Conservation (phyloP, 2,888 invertebrate genomes). For the Lysandra bellargus region DNA sequence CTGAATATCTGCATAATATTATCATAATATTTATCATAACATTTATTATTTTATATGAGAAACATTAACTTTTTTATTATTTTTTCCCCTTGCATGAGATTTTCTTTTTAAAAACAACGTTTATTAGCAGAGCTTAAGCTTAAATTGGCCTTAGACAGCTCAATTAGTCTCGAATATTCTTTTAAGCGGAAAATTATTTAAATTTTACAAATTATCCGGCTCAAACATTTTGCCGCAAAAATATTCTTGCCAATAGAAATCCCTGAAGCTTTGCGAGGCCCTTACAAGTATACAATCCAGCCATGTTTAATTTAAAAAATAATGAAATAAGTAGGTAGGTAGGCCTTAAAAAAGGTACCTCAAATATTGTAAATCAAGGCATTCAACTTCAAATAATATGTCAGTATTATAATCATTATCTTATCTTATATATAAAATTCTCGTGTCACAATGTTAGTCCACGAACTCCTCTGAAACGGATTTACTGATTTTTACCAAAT, state of each 20-base stretch:
- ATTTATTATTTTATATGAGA: background rate
- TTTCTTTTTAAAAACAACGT: background rate
- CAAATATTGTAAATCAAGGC: no score
- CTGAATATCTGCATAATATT: no score
- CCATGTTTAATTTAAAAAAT: background rate
- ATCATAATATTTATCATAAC: no score
- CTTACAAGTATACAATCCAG: background rate
- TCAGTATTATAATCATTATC: no score
- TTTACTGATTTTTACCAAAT: no score
- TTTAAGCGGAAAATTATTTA: slow-evolving; percentile 18
- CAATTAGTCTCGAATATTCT: background rate
- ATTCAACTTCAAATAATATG: no score
- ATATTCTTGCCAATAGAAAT: background rate
- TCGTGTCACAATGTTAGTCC: no score
- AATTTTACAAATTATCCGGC: slow-evolving; percentile 26
- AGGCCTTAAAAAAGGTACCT: no score
- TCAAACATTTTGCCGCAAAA: slow-evolving; percentile 26
- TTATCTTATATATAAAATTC: no score
- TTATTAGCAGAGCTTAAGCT: background rate
- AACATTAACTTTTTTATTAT: background rate
- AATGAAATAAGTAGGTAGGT: background rate
- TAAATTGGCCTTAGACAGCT: slow-evolving; percentile 12
- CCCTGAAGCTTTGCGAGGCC: background rate
- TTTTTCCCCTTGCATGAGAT: background rate
- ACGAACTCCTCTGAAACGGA: no score